Percentiles rank a stretch among this genome's conserved stretches.
Evolutionary conservation across 2,888 invertebrate species (phyloP).

Genomic region (Lepeophtheirus nordmannii): DNA sequence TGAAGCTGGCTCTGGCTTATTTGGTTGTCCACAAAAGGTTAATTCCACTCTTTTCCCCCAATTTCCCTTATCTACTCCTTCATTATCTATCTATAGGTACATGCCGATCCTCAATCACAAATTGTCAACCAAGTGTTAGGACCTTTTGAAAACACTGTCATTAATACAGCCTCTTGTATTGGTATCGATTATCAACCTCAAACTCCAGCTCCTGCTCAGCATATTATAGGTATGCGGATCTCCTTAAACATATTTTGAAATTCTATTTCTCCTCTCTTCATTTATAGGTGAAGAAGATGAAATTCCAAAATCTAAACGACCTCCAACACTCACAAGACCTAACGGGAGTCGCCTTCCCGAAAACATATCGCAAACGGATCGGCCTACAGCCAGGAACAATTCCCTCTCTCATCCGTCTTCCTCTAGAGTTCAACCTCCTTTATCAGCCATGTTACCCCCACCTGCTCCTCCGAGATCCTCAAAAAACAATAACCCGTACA

Average conservation of each 20-base stretch:
- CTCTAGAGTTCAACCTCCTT: not conserved
- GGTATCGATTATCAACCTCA: slow-evolving; percentile 49
- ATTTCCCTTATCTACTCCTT: not conserved
- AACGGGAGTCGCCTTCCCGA: slow-evolving; percentile 10
- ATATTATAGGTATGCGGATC: not conserved
- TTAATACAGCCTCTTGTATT: slow-evolving; percentile 33
- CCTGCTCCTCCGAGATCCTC: not conserved
- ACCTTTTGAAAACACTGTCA: slow-evolving; percentile 12
- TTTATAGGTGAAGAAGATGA: slow-evolving; percentile 15
- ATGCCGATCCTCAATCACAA: not conserved
- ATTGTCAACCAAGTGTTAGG: slow-evolving; percentile 15
- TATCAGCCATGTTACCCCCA: not conserved
- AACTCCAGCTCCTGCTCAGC: slow-evolving; percentile 45
- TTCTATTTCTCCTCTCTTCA: not conserved
- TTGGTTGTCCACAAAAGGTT: not conserved
- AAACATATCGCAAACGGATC: not conserved
- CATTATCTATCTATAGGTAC: not conserved
- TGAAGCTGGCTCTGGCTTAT: not conserved
- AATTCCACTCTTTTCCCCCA: not conserved
- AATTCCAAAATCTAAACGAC: slow-evolving; percentile 1
- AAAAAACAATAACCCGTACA: not conserved
- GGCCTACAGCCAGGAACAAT: not conserved
- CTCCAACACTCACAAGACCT: slow-evolving; percentile 1
- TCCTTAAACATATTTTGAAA: too few species aligned
- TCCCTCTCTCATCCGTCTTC: not conserved